Conservation (phyloP, 2,113 vertebrate genomes). For the Ranitomeya variabilis region DNA sequence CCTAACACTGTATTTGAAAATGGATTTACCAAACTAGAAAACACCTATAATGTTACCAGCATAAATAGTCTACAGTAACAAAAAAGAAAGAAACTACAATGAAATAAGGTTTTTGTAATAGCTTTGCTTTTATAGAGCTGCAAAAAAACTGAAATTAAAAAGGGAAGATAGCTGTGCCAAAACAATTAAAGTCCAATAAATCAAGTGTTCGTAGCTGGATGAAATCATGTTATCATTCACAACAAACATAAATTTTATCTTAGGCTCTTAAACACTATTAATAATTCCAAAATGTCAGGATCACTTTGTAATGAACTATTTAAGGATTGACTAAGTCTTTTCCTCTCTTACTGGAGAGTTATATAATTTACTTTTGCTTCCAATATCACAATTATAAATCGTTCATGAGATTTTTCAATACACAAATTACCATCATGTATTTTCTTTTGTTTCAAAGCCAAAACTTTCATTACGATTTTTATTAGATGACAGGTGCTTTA, state of each 20-base stretch:
- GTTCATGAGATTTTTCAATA: background rate
- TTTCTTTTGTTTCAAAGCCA: conserved; percentile 24
- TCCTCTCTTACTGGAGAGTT: background rate
- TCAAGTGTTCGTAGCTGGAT: background rate
- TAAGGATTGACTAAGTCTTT: conserved; percentile 14
- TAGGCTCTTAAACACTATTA: conserved; percentile 34
- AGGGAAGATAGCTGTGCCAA: conserved; percentile 3
- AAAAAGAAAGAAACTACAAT: background rate
- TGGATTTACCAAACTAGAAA: background rate
- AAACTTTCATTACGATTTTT: background rate
- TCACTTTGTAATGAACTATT: conserved; percentile 49
- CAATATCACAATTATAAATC: conserved; percentile 17
- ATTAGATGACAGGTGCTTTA: conserved; percentile 27
- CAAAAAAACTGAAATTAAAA: background rate
- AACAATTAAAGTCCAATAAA: conserved; percentile 35
- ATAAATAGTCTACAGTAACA: background rate
- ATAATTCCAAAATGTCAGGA: conserved; percentile 41
- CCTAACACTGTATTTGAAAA: background rate
- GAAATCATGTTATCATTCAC: conserved; percentile 37
- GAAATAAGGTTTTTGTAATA: background rate
- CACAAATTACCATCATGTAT: conserved; percentile 5
- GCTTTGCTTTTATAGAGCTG: background rate
- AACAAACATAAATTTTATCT: conserved; percentile 12
- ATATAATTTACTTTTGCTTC: background rate
- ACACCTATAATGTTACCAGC: background rate